Evolutionary conservation across 2,888 invertebrate genomes (phyloP), one percentile per base, ranked within the genome.

Genomic region (Cyclophora albipunctata): DNA sequence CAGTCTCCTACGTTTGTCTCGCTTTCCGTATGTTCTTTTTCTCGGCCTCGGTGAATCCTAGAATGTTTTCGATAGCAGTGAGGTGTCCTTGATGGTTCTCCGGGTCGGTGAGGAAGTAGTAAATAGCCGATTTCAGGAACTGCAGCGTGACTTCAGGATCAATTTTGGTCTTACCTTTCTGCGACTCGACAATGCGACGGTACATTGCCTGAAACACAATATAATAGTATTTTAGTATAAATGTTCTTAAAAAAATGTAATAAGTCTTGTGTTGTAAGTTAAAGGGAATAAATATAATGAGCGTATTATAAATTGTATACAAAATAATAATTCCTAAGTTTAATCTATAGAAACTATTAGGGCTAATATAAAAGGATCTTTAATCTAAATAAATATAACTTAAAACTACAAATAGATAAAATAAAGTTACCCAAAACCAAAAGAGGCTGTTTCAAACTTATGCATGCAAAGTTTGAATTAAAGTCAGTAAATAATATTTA

Each of bases 81-180:
- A 97, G 90, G 76, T 97, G 97, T 7, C 96, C 95, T 66, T 94
- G 94, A 50, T 94, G 94, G 73, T 96, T 96, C 75, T 97, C 96
- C 63, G 93, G 94, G 75, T 97, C 96, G 3, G 96, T 95, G 52
- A 97, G 90, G 81, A 96, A 97, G 78, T 97, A 97, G 79, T 96
- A 97, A 69, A 97, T 92, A 49, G 97, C 97, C 55, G 97, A 97
- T 84, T 96, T 97, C 57, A 97, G 91, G 86, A 97, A 97, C 81
- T 96, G 96, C 70, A 97, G 88, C 33, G 96, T 96, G 60, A 97
- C 94, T 83, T 96, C 96, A n/a, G 97, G 96, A 84, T 97, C 96
- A 51, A 95, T 92, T 63, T 91, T 91, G 61, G 91, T 91, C 78
- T 92, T 92, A 60, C 88, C 89, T 73, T 91, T 92, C 80, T 93